Conservation (phyloP, 2,888 invertebrate genomes). For the Xiphydria camelus region DNA sequence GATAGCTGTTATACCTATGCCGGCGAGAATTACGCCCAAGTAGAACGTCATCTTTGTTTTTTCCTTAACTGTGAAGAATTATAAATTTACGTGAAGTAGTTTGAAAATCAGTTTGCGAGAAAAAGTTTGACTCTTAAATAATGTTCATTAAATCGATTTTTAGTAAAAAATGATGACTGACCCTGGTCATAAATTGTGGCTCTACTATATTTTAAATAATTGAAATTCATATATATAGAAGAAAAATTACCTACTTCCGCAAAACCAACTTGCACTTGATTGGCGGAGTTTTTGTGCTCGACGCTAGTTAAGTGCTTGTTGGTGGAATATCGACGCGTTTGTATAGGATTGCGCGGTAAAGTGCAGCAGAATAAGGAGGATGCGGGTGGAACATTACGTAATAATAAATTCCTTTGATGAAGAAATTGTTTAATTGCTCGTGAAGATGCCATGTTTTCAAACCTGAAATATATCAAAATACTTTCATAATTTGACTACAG, state of each 20-base stretch:
- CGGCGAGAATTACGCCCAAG: slow-evolving; percentile 77
- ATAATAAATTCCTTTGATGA: slow-evolving; percentile 25
- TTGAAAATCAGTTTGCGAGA: too few species aligned
- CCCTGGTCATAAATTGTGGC: too few species aligned
- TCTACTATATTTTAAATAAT: too few species aligned
- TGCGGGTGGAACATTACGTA: slow-evolving; percentile 17
- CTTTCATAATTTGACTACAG: too few species aligned
- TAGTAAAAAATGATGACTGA: too few species aligned
- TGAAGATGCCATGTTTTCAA: slow-evolving; percentile 39
- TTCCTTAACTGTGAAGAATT: slow-evolving; percentile 87
- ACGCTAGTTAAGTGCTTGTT: slow-evolving; percentile 35
- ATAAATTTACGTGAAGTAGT: too few species aligned
- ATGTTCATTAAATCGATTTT: too few species aligned
- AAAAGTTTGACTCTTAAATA: too few species aligned
- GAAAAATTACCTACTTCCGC: slow-evolving; percentile 49
- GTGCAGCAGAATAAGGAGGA: slow-evolving; percentile 18
- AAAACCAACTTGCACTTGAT: slow-evolving; percentile 41
- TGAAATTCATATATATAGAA: slow-evolving; percentile 6
- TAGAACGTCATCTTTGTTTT: slow-evolving; percentile 89
- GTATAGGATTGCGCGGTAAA: slow-evolving; percentile 16
- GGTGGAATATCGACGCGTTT: slow-evolving; percentile 25
- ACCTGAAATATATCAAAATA: too few species aligned
- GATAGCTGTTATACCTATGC: slow-evolving; percentile 78
- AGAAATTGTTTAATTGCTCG: slow-evolving; percentile 35
- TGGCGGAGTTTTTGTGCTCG: slow-evolving; percentile 25